These are phyloP conservation scores for Acipenser oxyrinchus DNA, from an alignment of 2,797 vertebrate species.

Conservation along the genomic window DNA sequence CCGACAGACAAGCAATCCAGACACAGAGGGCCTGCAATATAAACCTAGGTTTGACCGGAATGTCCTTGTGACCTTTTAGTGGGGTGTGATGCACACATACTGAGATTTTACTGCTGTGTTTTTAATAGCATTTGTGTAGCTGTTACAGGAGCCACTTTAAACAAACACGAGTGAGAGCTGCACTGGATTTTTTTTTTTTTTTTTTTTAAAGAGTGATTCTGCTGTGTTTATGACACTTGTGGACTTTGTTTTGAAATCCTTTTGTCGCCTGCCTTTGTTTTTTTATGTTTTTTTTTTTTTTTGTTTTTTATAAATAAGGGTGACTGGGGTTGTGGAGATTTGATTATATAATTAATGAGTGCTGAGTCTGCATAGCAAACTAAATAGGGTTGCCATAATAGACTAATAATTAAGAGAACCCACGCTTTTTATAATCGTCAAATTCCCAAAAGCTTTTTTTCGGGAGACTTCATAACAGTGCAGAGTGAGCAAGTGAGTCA, in stretches of 20 bases:
- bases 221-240: constrained; percentile 78
- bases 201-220: constrained; percentile 65
- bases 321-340: constrained; percentile 75
- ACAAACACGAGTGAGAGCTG: constrained; percentile 52
- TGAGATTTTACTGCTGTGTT: constrained; percentile 71
- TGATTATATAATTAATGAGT: constrained; percentile 72
- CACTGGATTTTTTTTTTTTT: constrained; percentile 56
- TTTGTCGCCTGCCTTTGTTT: constrained; percentile 72
- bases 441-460: too few species aligned
- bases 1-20: constrained; percentile 37
- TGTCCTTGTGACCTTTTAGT: constrained; percentile 49
- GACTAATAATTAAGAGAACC: constrained; percentile 18
- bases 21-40: constrained; percentile 60
- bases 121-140: constrained; percentile 72
- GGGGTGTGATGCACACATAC: constrained; percentile 61
- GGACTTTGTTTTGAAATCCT: constrained; percentile 68
- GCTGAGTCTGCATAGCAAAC: constrained; percentile 67
- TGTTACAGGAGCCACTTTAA: constrained; percentile 72
- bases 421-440: too few species aligned
- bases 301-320: constrained; percentile 70
- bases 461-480: too few species aligned
- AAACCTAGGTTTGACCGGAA: constrained; percentile 59
- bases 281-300: constrained; percentile 28
- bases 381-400: constrained; percentile 94
- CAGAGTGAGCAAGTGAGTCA: background rate